phyloP scores from a whole-genome alignment of 2,888 invertebrate genomes.

The Heliothis peltigera region DNA sequence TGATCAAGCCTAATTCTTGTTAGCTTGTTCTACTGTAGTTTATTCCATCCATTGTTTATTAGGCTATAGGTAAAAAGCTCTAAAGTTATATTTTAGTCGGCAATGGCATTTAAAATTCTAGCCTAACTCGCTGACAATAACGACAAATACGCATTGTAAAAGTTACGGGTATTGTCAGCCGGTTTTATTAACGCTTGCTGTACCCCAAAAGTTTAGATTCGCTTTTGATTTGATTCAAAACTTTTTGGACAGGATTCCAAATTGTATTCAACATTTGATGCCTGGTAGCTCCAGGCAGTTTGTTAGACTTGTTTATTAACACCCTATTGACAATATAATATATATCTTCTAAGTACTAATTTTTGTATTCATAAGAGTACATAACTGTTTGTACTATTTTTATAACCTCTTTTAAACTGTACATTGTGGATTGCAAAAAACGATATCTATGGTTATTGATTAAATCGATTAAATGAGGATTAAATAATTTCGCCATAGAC shows the following conservation, averaged over 20 bases:
- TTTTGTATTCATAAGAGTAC: too few species aligned
- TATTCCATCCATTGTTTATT: constrained; percentile 11
- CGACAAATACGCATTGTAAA: constrained; percentile 54
- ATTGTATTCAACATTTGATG: constrained; percentile 29
- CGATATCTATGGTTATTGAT: too few species aligned
- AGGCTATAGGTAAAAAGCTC: neutral
- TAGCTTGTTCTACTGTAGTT: neutral
- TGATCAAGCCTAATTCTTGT: neutral
- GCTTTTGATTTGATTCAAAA: constrained; percentile 54
- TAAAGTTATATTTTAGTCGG: constrained; percentile 22
- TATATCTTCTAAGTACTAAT: too few species aligned
- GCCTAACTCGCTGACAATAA: constrained; percentile 38
- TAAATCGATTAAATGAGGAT: too few species aligned
- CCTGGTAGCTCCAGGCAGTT: neutral
- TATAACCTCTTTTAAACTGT: too few species aligned
- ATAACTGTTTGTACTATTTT: too few species aligned
- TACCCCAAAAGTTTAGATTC: constrained; percentile 48
- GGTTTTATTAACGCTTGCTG: constrained; percentile 48
- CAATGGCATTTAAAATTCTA: constrained; percentile 39
- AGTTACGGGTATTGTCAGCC: constrained; percentile 49
- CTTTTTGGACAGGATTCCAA: constrained; percentile 32
- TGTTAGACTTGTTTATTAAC: neutral
- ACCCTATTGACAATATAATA: constrained; percentile 1
- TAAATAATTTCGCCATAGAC: too few species aligned
- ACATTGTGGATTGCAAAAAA: too few species aligned